Conservation (phyloP, 2,113 vertebrate species). For the Oxyruncus cristatus region DNA sequence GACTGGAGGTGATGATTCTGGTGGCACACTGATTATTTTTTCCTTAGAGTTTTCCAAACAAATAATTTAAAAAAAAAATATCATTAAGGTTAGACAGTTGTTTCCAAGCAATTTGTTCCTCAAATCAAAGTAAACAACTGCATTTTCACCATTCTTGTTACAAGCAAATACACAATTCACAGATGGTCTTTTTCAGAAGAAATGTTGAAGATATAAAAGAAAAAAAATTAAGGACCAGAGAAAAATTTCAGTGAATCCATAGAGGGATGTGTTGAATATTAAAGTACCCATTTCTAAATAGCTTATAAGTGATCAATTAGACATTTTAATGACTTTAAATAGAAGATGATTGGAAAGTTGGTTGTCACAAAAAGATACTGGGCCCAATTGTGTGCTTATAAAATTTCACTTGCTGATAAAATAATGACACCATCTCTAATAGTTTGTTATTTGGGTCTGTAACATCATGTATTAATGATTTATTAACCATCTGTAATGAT, state of each 20-base stretch:
- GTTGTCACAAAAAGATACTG: neutral
- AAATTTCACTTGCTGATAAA: slow-evolving; percentile 1
- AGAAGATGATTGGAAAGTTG: neutral
- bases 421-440: neutral
- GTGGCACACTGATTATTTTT: neutral
- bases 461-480: neutral
- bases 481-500: neutral
- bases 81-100: too few species aligned
- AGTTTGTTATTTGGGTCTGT: neutral
- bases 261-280: neutral
- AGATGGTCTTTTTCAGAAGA: neutral
- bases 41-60: neutral
- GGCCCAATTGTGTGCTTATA: neutral
- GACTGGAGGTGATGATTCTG: neutral
- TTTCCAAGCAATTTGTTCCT: accelerated
- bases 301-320: neutral
- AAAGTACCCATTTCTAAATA: neutral
- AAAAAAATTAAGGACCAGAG: neutral
- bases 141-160: neutral
- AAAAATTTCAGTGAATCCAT: neutral
- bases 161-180: neutral
- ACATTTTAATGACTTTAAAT: neutral
- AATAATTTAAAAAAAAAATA: too few species aligned
- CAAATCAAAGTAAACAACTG: neutral
- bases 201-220: neutral